phyloP scores from a whole-genome alignment of 2,888 invertebrate genomes.

The Margaritifera margaritifera region DNA sequence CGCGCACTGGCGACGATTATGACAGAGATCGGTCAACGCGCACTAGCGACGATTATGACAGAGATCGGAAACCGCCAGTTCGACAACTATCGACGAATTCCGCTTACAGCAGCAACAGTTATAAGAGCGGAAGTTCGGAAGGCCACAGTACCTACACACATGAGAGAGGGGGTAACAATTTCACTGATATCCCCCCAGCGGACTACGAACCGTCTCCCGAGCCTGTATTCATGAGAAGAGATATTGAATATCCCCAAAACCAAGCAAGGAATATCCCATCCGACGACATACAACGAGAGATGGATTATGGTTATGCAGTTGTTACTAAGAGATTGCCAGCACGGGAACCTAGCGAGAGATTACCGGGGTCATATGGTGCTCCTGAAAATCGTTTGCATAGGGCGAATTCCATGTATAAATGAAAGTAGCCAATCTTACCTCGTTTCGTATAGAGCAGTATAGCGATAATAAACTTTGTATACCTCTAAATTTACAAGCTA shows the following conservation, averaged over 20 bases:
- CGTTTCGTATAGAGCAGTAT: constrained; percentile 1
- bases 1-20: constrained; percentile 16
- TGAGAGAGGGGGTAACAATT: constrained; percentile 18
- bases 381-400: constrained; percentile 36
- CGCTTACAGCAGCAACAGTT: constrained; percentile 43
- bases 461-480: neutral
- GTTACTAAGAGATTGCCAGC: constrained; percentile 23
- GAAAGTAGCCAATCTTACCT: constrained; percentile 13
- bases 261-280: constrained; percentile 32
- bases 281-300: constrained; percentile 18
- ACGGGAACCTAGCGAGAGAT: neutral
- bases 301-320: constrained; percentile 31
- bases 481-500: too few relatives aligned
- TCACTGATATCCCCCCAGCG: constrained; percentile 45
- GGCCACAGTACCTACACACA: constrained; percentile 30
- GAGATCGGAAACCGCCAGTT: neutral
- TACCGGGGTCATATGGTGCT: constrained; percentile 13
- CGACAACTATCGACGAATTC: constrained; percentile 49
- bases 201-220: constrained; percentile 44
- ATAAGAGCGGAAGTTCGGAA: constrained; percentile 37
- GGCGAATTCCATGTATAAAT: constrained; percentile 52
- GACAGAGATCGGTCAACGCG: constrained; percentile 16
- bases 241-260: constrained; percentile 13
- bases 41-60: constrained; percentile 16
- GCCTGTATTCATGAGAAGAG: constrained; percentile 28